Base-by-base conservation (phyloP, 2,888 invertebrate species). In the Lamellibrachia satsuma region DNA sequence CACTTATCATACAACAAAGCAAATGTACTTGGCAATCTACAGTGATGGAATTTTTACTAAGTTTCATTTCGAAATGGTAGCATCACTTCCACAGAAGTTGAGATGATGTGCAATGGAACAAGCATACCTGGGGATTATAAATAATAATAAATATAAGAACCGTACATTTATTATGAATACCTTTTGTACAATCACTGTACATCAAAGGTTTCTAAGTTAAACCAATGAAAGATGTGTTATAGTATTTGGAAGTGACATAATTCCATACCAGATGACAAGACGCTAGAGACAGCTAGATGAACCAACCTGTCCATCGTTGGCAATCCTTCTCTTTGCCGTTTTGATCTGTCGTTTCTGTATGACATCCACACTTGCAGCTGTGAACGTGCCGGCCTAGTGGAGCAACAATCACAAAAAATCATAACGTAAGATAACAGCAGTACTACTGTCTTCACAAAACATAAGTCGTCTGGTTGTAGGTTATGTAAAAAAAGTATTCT, bases 341-440 rank as follows among this genome's bases (percentile, higher is more conserved):
- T 97, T 98, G 92, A 99, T 98, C 93, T 98, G 97, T 95, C 99
- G 97, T 95, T 97, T 97, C 95, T 98, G 97, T 52, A 99, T 96
- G 93, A 98, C 97, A 91, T 98, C 98, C 90, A 97, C 97, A 0
- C 97, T 93, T 1, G 98, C 97, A 92, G 95, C 94, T 94, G 97
- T 97, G 96, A 98, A 98, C 75, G 97, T 97, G 9, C 98, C 98
- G 94, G 97, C 97, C 95, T 98, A 22, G 4, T 75, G 75, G 75
- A 75, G 75, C 4, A 22, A 39, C 39, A 75, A 75, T 75, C 22
- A 75, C n/a, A 75, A 75, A 22, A 6, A 75, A 22, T 60, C 39
- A 39, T 15, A 75, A n/a, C 22, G 22, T 75, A 75, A 75, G 75
- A 22, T 75, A 2, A 55, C 9, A 55, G 9, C 55, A 7, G 9